These are phyloP conservation scores for Camponotus vicinus DNA, from an alignment of 1,140 invertebrate species.

Conservation along the genomic window DNA sequence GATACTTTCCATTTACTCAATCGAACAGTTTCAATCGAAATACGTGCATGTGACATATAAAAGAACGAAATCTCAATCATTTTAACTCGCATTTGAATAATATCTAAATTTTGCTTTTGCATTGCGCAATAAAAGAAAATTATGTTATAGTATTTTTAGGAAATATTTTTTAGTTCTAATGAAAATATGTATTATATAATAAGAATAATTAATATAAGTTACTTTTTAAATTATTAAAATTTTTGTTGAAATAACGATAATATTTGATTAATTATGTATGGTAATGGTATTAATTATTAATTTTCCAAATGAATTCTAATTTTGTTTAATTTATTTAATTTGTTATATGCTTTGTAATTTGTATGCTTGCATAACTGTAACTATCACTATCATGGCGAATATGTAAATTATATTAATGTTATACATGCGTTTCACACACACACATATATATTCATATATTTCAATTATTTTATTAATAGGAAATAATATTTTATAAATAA, in stretches of 20 bases:
- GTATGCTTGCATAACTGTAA: background rate
- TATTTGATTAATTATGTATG: background rate
- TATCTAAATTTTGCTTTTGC: background rate
- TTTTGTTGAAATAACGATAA: background rate
- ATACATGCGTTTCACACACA: background rate
- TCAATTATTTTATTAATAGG: too few relatives aligned
- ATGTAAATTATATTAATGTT: background rate
- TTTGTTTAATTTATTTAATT: background rate
- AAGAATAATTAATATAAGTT: background rate
- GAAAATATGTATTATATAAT: background rate
- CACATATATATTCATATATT: too few relatives aligned
- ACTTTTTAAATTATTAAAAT: background rate
- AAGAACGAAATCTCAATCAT: background rate
- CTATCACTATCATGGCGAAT: background rate
- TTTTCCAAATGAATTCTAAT: background rate
- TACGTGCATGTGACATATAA: background rate
- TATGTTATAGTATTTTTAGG: background rate
- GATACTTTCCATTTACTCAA: constrained; percentile 5
- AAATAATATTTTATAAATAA: too few relatives aligned
- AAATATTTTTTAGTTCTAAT: background rate
- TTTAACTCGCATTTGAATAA: constrained; percentile 1
- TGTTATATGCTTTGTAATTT: background rate
- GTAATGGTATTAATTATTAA: background rate
- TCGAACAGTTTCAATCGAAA: constrained; percentile 24
- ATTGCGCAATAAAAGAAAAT: background rate